Conservation (phyloP, 2,888 invertebrate species). For the Actias luna region DNA sequence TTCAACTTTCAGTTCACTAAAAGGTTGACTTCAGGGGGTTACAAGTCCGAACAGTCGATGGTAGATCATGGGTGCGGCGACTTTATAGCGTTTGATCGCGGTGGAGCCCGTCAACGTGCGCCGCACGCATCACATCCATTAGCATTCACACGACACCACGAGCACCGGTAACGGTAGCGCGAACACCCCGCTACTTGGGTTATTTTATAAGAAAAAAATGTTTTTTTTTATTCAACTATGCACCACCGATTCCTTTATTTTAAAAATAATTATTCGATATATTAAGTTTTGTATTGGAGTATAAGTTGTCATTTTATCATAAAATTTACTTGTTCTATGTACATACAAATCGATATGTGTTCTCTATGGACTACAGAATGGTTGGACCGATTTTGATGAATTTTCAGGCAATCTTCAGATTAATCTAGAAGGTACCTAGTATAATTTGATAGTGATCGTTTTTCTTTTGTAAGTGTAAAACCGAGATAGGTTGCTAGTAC, state of each 20-base stretch:
- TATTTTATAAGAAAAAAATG: slow-evolving; percentile 15
- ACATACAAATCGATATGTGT: no score
- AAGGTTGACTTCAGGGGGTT: neutral
- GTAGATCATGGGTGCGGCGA: slow-evolving; percentile 2
- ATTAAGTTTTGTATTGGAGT: no score
- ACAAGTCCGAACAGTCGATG: neutral
- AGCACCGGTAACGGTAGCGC: slow-evolving; percentile 24
- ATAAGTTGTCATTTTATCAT: no score
- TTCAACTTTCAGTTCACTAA: neutral
- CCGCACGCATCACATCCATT: slow-evolving; percentile 20
- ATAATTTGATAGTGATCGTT: no score
- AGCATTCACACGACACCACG: slow-evolving; percentile 22
- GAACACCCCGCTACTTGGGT: slow-evolving; percentile 19
- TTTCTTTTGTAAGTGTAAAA: no score
- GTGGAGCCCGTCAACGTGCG: slow-evolving; percentile 17
- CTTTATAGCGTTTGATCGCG: slow-evolving; percentile 17
- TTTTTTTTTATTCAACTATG: neutral
- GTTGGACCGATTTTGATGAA: no score
- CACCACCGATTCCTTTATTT: neutral
- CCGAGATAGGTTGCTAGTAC: no score
- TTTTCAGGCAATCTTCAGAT: no score
- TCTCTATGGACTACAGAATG: no score
- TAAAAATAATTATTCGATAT: neutral
- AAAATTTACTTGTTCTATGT: no score
- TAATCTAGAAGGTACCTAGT: no score